Conservation (phyloP, 1,140 invertebrate genomes). For the Idris sp. region DNA sequence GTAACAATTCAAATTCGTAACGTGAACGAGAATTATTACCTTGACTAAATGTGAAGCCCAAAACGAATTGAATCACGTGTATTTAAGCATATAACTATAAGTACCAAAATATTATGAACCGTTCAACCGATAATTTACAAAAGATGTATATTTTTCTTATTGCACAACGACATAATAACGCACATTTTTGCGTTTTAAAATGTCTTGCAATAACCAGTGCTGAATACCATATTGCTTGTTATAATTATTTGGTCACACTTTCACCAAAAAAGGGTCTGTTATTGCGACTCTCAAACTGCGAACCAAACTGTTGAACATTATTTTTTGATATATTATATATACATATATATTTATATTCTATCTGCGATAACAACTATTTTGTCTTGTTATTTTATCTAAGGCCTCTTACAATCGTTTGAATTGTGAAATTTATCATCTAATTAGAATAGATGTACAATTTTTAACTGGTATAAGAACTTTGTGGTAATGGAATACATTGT, state of each 20-base stretch:
- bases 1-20: conserved; percentile 78
- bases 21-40: conserved; percentile 71
- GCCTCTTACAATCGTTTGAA: conserved; percentile 8
- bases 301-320: conserved; percentile 5
- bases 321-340: conserved; percentile 18
- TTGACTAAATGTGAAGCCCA: too few species aligned
- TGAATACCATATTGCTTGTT: conserved; percentile 17
- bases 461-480: too few species aligned
- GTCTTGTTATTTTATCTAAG: not conserved
- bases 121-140: conserved; percentile 6
- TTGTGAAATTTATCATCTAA: not conserved
- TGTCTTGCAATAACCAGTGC: conserved; percentile 5
- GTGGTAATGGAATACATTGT: too few species aligned
- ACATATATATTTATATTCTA: conserved; percentile 7
- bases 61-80: too few species aligned
- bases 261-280: conserved; percentile 13
- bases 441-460: conserved; percentile 1
- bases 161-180: conserved; percentile 33
- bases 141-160: conserved; percentile 32
- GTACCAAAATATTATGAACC: conserved; percentile 27
- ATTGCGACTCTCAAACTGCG: conserved; percentile 7
- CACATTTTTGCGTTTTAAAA: conserved; percentile 22
- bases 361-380: conserved; percentile 4
- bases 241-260: conserved; percentile 6
- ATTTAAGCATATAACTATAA: too few species aligned